Evolutionary conservation across 2,113 vertebrate species (phyloP).

Genomic region (Herpailurus yagouaroundi): DNA sequence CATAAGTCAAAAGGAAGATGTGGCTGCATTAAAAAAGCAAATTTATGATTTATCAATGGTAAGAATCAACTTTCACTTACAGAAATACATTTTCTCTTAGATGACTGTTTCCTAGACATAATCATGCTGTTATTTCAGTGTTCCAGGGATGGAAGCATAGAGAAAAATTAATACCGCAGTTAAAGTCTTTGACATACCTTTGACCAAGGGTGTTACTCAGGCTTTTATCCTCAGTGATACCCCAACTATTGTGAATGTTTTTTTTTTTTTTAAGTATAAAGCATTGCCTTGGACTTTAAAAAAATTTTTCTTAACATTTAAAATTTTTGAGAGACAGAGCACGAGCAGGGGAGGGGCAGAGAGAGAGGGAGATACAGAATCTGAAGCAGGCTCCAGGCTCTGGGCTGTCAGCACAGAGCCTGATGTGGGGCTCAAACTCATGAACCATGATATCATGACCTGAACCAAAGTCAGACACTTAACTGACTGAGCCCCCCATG

Average conservation of each 20-base stretch:
- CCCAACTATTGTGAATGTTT: background rate
- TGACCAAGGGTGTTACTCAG: background rate
- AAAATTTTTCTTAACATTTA: too few relatives aligned
- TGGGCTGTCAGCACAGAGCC: too few relatives aligned
- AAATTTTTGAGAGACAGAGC: too few relatives aligned
- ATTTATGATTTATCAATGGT: slow-evolving; percentile 93
- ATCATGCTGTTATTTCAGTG: background rate
- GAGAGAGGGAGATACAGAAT: too few relatives aligned
- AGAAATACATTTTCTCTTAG: slow-evolving; percentile 20
- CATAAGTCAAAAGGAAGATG: slow-evolving; percentile 91
- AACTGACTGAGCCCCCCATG: too few relatives aligned
- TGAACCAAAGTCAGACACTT: too few relatives aligned
- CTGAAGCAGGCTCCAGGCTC: too few relatives aligned
- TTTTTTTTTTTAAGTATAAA: background rate
- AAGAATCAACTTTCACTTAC: slow-evolving; percentile 75
- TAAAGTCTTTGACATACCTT: background rate
- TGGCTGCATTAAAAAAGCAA: slow-evolving; percentile 91
- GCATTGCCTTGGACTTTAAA: too few relatives aligned
- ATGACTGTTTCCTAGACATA: background rate
- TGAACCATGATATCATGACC: too few relatives aligned
- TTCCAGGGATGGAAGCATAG: background rate
- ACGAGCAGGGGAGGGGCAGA: too few relatives aligned
- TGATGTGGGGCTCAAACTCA: too few relatives aligned
- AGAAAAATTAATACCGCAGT: background rate
- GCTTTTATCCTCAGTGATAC: background rate